Evolutionary conservation across 2,888 invertebrate species (phyloP).

Genomic region (Pristionchus fissidentatus): DNA sequence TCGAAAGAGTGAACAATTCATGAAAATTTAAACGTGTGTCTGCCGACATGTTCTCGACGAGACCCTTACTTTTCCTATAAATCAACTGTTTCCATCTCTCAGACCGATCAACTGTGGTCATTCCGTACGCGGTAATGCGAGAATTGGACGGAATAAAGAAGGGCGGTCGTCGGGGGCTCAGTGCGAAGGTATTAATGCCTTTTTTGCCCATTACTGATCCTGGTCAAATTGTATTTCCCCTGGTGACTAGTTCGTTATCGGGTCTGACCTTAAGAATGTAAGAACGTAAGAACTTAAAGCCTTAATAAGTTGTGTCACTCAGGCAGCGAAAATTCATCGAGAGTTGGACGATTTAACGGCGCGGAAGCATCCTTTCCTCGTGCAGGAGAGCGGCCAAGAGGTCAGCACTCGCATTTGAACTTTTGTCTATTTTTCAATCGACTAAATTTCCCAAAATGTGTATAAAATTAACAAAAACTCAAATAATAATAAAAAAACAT

Average conservation of each 20-base stretch:
- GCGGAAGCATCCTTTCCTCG: not conserved
- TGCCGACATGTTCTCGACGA: no score
- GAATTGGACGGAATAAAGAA: constrained; percentile 42
- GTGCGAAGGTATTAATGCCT: not conserved
- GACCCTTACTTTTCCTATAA: no score
- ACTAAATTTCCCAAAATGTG: no score
- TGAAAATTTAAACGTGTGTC: no score
- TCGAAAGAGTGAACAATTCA: not conserved
- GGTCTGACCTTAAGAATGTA: no score
- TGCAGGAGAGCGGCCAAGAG: constrained; percentile 28
- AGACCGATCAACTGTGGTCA: not conserved
- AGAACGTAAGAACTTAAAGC: no score
- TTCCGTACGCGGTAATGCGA: constrained; percentile 27
- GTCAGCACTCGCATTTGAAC: not conserved
- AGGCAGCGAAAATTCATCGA: not conserved
- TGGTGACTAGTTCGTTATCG: no score
- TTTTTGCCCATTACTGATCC: not conserved
- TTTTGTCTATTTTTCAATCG: not conserved
- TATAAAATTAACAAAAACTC: no score
- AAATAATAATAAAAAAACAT: no score
- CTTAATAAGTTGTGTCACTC: no score
- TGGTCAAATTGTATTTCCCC: no score
- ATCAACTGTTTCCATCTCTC: no score
- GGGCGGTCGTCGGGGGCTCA: not conserved
- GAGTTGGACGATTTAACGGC: not conserved